Evolutionary conservation across 2,113 vertebrate species (phyloP).

Genomic region (Nannobrachium achirus): DNA sequence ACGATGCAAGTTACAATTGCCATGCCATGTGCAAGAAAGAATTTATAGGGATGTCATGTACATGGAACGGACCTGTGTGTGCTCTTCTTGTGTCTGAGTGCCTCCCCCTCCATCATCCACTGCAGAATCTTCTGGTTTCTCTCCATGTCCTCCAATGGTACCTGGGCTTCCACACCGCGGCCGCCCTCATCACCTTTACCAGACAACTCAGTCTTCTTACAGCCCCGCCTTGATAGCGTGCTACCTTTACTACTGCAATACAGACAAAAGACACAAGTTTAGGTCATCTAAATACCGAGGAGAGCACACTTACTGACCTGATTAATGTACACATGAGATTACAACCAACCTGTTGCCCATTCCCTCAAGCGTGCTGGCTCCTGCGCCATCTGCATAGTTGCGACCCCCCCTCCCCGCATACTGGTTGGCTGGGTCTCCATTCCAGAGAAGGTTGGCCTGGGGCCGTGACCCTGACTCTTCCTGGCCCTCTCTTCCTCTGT

Average conservation of each 20-base stretch:
- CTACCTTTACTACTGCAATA: conserved; percentile 86
- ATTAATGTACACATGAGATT: not conserved
- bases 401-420: conserved; percentile 85
- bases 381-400: conserved; percentile 84
- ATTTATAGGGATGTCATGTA: not conserved
- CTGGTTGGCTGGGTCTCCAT: conserved; percentile 80
- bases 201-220: conserved; percentile 86
- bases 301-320: conserved; percentile 28
- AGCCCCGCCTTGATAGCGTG: conserved; percentile 82
- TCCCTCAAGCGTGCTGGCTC: conserved; percentile 76
- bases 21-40: too few relatives aligned
- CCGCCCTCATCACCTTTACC: conserved; percentile 77
- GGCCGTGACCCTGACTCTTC: conserved; percentile 66
- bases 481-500: conserved; percentile 70
- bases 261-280: conserved; percentile 1
- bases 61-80: conserved; percentile 83
- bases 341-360: conserved; percentile 84
- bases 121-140: conserved; percentile 96
- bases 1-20: not conserved
- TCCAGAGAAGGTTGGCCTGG: conserved; percentile 77
- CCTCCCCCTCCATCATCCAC: conserved; percentile 97
- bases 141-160: conserved; percentile 85
- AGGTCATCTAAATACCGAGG: not conserved
- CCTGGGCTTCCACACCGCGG: conserved; percentile 79
- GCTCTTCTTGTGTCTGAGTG: conserved; percentile 88